Percentiles rank a stretch among this genome's conserved stretches.
Evolutionary conservation across 1,140 invertebrate genomes (phyloP).

Genomic region (Latrodectus geometricus): DNA sequence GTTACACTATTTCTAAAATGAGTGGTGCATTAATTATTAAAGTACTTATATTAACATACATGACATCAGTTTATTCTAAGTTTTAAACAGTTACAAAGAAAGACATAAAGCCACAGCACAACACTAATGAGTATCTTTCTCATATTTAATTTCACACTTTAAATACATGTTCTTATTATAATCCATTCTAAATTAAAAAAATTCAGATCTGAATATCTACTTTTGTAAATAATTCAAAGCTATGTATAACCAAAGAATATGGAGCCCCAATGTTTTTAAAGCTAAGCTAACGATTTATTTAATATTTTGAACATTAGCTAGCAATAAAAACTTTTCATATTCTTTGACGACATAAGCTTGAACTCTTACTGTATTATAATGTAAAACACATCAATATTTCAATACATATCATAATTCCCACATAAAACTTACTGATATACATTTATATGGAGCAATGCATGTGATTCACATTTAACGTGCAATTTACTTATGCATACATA

Average conservation of each 20-base stretch:
- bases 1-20: too few relatives aligned
- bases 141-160: too few relatives aligned
- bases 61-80: too few relatives aligned
- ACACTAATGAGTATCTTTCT: too few relatives aligned
- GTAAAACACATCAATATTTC: not conserved
- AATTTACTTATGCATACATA: not conserved
- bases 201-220: too few relatives aligned
- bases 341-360: constrained; percentile 12
- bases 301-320: not conserved
- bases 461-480: not conserved
- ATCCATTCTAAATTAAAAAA: too few relatives aligned
- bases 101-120: too few relatives aligned
- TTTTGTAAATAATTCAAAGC: not conserved
- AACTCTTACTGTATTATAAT: not conserved
- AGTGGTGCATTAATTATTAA: too few relatives aligned
- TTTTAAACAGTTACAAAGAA: too few relatives aligned
- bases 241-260: constrained; percentile 38
- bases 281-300: not conserved
- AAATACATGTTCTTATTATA: too few relatives aligned
- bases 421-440: not conserved
- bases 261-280: constrained; percentile 48
- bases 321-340: constrained; percentile 47
- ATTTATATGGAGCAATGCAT: not conserved
- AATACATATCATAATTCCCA: not conserved
- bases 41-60: too few relatives aligned